Evolutionary conservation across 2,113 vertebrate genomes (phyloP).

Genomic region (Chascanopsetta lugubris): DNA sequence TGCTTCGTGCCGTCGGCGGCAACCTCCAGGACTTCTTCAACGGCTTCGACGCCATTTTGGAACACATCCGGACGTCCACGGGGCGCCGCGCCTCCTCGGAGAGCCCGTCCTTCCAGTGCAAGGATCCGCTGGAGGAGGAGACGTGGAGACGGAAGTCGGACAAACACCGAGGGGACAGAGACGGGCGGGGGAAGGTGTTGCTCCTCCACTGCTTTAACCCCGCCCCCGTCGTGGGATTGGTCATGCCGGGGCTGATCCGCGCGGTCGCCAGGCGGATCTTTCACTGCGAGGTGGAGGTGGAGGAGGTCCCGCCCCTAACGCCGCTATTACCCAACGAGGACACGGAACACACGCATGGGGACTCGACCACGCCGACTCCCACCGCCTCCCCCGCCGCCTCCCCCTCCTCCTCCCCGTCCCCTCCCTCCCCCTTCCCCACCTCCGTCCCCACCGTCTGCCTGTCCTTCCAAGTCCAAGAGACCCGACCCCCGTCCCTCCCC

Average conservation of each 20-base stretch:
- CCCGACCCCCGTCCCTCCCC: slow-evolving; percentile 72
- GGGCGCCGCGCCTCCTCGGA: slow-evolving; percentile 91
- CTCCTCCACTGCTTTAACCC: slow-evolving; percentile 97
- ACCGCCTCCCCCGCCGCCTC: slow-evolving; percentile 70
- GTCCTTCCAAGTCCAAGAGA: slow-evolving; percentile 89
- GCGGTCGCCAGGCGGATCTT: slow-evolving; percentile 94
- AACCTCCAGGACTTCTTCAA: slow-evolving; percentile 99
- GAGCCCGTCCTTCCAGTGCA: slow-evolving; percentile 97
- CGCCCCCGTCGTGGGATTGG: slow-evolving; percentile 89
- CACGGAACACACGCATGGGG: slow-evolving; percentile 81
- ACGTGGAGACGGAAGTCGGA: slow-evolving; percentile 75
- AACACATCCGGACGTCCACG: slow-evolving; percentile 95
- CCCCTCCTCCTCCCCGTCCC: slow-evolving; percentile 80
- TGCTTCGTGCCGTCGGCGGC: slow-evolving; percentile 93
- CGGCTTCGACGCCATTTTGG: slow-evolving; percentile 96
- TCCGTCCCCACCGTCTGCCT: slow-evolving; percentile 79
- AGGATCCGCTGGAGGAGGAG: slow-evolving; percentile 85
- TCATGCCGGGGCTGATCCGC: slow-evolving; percentile 94
- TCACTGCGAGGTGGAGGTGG: slow-evolving; percentile 88
- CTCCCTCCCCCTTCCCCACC: slow-evolving; percentile 58
- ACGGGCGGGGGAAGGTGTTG: slow-evolving; percentile 81
- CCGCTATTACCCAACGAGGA: slow-evolving; percentile 77
- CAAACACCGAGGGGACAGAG: slow-evolving; percentile 56
- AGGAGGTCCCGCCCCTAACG: slow-evolving; percentile 86
- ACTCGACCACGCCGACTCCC: slow-evolving; percentile 78